These are phyloP conservation scores for Papilio elwesi DNA, from an alignment of 2,888 invertebrate species.

Conservation along the genomic window DNA sequence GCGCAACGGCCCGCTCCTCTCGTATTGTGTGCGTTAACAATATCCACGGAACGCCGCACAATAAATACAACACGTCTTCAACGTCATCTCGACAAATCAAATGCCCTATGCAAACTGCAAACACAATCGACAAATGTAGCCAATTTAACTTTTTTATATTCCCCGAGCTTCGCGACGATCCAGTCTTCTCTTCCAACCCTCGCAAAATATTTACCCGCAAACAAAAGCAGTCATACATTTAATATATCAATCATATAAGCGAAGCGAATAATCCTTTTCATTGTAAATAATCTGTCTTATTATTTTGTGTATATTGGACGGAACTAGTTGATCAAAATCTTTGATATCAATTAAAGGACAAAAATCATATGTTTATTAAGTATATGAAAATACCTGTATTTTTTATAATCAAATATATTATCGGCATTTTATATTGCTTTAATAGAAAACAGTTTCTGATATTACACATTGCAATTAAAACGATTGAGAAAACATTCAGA, in stretches of 20 bases:
- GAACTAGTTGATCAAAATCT: no score
- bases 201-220: slow-evolving; percentile 15
- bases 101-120: slow-evolving; percentile 71
- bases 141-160: slow-evolving; percentile 63
- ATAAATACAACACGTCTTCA: slow-evolving; percentile 73
- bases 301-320: not conserved
- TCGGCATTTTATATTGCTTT: no score
- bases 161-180: slow-evolving; percentile 14
- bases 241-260: slow-evolving; percentile 12
- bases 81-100: slow-evolving; percentile 78
- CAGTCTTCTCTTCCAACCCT: slow-evolving; percentile 26
- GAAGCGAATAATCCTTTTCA: not conserved
- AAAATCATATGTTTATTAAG: no score
- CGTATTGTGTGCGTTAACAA: slow-evolving; percentile 82
- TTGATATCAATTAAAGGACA: no score
- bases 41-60: slow-evolving; percentile 74
- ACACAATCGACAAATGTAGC: slow-evolving; percentile 71
- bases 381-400: no score
- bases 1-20: slow-evolving; percentile 82
- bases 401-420: no score
- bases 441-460: not conserved
- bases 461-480: not conserved
- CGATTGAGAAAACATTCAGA: slow-evolving; percentile 9
- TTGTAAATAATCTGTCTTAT: not conserved
- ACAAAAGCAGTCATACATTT: not conserved